phyloP scores from a whole-genome alignment of 2,113 vertebrate genomes.

The Heterochromis multidens region DNA sequence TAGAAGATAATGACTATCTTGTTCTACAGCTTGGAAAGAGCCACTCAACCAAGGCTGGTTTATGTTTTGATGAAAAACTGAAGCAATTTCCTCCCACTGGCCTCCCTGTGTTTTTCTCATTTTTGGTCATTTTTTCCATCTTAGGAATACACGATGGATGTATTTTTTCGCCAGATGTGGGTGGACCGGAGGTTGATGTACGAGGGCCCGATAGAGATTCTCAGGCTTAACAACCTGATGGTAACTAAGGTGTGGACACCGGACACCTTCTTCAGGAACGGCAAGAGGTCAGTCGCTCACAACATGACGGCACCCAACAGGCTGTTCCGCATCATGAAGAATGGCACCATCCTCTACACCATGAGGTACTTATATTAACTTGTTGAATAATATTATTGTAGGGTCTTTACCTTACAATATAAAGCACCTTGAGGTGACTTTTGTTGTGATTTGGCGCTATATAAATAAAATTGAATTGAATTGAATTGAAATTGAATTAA shows the following conservation, averaged over 20 bases:
- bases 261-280: conserved; percentile 98
- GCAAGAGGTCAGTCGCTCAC: conserved; percentile 95
- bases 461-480: no score
- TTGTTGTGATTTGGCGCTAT: no score
- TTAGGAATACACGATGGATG: conserved; percentile 99
- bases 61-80: not conserved
- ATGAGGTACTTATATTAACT: conserved; percentile 84
- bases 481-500: no score
- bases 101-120: not conserved
- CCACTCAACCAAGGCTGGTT: not conserved
- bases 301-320: conserved; percentile 99
- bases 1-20: not conserved
- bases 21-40: not conserved
- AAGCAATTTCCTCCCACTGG: not conserved
- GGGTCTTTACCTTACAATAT: no score
- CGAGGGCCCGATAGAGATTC: conserved; percentile 94
- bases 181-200: conserved; percentile 92
- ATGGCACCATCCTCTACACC: conserved; percentile 97
- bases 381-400: no score
- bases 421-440: no score
- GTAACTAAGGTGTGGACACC: conserved; percentile 99
- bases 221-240: conserved; percentile 98
- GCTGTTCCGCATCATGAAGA: conserved; percentile 98
- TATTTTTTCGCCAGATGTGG: conserved; percentile 98
- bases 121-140: conserved; percentile 6